phyloP scores from a whole-genome alignment of 2,888 invertebrate species.

The Rutpela maculata region DNA sequence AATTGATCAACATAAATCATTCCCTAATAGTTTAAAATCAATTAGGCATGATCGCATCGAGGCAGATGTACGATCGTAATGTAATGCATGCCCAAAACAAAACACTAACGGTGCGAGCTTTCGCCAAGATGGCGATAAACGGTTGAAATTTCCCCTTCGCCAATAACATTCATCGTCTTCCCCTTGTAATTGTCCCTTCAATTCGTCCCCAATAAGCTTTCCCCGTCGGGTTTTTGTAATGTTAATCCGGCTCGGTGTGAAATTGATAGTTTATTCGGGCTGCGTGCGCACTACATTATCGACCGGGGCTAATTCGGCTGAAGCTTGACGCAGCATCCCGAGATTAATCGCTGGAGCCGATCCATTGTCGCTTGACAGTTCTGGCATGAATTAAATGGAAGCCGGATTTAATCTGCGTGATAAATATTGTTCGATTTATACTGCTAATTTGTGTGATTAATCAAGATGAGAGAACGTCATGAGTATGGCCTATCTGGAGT shows the following conservation, averaged over 20 bases:
- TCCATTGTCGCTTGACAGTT: slow-evolving; percentile 29
- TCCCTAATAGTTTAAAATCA: slow-evolving; percentile 16
- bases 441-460: slow-evolving; percentile 65
- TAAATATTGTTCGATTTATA: slow-evolving; percentile 53
- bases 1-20: neutral
- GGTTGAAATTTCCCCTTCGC: slow-evolving; percentile 50
- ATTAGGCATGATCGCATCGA: slow-evolving; percentile 25
- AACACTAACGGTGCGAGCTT: slow-evolving; percentile 43
- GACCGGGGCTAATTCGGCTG: slow-evolving; percentile 35
- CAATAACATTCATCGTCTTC: slow-evolving; percentile 52
- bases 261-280: slow-evolving; percentile 65
- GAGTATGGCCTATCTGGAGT: slow-evolving; percentile 39
- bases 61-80: slow-evolving; percentile 31
- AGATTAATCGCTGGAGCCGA: slow-evolving; percentile 30
- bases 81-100: slow-evolving; percentile 39
- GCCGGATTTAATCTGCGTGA: slow-evolving; percentile 5
- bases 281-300: slow-evolving; percentile 55
- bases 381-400: slow-evolving; percentile 20
- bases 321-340: slow-evolving; percentile 31
- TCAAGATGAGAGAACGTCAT: slow-evolving; percentile 59
- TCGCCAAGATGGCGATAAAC: slow-evolving; percentile 57
- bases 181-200: slow-evolving; percentile 42
- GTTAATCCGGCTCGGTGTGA: slow-evolving; percentile 62
- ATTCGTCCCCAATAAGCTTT: slow-evolving; percentile 51
- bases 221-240: slow-evolving; percentile 44